Conservation (phyloP, 2,113 vertebrate species). For the Prionailurus bengalensis region DNA sequence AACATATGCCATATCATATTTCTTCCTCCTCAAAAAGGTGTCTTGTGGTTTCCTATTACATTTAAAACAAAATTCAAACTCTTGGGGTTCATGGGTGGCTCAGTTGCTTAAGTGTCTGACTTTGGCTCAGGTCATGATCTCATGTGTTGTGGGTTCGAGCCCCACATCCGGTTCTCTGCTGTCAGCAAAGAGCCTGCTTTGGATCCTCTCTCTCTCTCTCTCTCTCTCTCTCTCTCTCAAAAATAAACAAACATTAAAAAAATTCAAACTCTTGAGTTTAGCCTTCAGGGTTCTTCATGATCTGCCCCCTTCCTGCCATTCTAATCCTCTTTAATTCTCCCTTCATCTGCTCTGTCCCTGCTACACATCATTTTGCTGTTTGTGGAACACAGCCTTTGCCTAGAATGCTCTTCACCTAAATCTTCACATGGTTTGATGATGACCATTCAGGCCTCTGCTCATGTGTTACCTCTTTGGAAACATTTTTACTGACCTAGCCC, state of each 20-base stretch:
- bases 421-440: not conserved
- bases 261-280: not conserved
- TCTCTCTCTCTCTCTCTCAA: no score
- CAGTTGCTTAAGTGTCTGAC: no score
- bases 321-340: not conserved
- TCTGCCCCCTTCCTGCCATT: not conserved
- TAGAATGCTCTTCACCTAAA: not conserved
- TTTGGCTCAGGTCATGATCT: no score
- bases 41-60: not conserved
- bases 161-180: no score
- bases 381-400: not conserved
- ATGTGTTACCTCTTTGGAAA: not conserved
- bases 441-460: not conserved
- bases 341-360: not conserved
- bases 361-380: not conserved
- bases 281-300: not conserved
- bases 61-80: not conserved
- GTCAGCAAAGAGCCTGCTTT: no score
- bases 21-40: not conserved
- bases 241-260: not conserved
- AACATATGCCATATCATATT: not conserved
- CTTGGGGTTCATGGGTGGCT: not conserved
- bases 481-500: not conserved
- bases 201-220: no score
- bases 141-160: no score